Evolutionary conservation across 1,140 invertebrate species (phyloP).

Genomic region (Psix sp.): DNA sequence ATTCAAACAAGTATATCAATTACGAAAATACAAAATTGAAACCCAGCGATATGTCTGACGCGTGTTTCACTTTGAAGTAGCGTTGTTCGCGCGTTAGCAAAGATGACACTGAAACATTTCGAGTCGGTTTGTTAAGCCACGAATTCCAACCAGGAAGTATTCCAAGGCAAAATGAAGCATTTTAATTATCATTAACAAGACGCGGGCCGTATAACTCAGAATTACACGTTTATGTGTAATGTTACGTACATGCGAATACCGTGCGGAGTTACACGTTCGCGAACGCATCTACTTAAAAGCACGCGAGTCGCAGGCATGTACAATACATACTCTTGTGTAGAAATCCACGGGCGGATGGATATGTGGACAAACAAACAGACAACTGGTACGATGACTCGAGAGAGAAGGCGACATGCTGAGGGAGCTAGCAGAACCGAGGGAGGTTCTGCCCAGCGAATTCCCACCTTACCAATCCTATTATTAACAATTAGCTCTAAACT

Average conservation of each 20-base stretch:
- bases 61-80: slow-evolving; percentile 42
- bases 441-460: slow-evolving; percentile 69
- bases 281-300: slow-evolving; percentile 54
- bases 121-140: slow-evolving; percentile 32
- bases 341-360: slow-evolving; percentile 56
- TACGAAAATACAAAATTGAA: slow-evolving; percentile 32
- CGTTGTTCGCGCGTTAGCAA: slow-evolving; percentile 15
- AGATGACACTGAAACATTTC: slow-evolving; percentile 25
- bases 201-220: slow-evolving; percentile 72
- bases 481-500: slow-evolving; percentile 78
- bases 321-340: slow-evolving; percentile 38
- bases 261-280: slow-evolving; percentile 35
- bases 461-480: slow-evolving; percentile 78
- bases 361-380: slow-evolving; percentile 56
- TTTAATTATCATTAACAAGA: slow-evolving; percentile 77
- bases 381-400: slow-evolving; percentile 61
- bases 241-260: slow-evolving; percentile 66
- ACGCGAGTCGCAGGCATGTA: slow-evolving; percentile 48
- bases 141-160: slow-evolving; percentile 65
- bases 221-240: slow-evolving; percentile 75
- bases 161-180: slow-evolving; percentile 70
- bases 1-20: slow-evolving; percentile 25
- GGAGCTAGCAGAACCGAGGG: slow-evolving; percentile 44
- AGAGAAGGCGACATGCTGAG: slow-evolving; percentile 65
- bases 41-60: slow-evolving; percentile 34